These are phyloP conservation scores for Pteruthius melanotis DNA, from an alignment of 2,113 vertebrate genomes.

Conservation along the genomic window DNA sequence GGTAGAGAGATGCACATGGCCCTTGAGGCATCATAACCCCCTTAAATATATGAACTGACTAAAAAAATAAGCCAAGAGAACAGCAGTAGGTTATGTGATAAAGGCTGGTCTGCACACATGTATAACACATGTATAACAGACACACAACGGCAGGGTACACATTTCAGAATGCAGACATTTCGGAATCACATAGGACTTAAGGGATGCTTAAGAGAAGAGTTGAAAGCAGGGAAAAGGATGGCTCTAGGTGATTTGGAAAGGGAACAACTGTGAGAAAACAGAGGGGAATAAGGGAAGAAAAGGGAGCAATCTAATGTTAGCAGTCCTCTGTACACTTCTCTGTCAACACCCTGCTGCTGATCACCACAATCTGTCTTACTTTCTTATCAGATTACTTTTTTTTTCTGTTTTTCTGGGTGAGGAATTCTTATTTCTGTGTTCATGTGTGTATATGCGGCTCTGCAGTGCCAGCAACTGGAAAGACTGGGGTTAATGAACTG, in stretches of 20 bases:
- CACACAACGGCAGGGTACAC: fast-evolving
- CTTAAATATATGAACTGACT: neutral
- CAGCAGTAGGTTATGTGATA: neutral
- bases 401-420: neutral
- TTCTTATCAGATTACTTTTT: neutral
- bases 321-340: fast-evolving
- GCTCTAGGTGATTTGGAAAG: neutral
- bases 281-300: neutral
- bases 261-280: neutral
- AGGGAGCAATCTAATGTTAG: neutral
- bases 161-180: neutral
- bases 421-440: neutral
- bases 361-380: neutral
- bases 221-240: neutral
- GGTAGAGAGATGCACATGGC: neutral
- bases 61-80: neutral
- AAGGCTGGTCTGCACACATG: neutral
- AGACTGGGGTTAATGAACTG: neutral
- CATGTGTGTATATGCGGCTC: neutral
- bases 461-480: neutral
- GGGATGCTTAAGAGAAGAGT: neutral
- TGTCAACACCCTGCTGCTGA: neutral
- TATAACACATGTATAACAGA: neutral
- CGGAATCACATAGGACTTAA: neutral
- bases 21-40: neutral